Conservation (phyloP, 2,113 vertebrate species). For the Grallaria varia region DNA sequence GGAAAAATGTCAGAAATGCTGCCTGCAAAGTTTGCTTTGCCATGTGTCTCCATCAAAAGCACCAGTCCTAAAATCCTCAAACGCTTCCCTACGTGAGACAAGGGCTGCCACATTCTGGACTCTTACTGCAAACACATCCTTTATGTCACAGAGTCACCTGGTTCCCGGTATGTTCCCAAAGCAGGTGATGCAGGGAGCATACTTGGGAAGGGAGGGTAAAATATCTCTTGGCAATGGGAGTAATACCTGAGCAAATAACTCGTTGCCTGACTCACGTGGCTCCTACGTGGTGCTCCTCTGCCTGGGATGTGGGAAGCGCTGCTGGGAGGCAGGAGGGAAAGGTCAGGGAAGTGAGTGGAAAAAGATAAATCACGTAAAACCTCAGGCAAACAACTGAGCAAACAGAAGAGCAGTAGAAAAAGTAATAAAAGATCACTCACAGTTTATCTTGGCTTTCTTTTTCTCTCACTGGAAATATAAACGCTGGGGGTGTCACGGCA, state of each 20-base stretch:
- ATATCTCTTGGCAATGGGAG: background rate
- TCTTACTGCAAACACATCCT: background rate
- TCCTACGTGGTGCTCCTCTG: background rate
- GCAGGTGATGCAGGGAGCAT: too few relatives aligned
- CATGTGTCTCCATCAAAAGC: background rate
- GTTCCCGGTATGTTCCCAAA: background rate
- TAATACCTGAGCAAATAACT: background rate
- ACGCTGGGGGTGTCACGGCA: background rate
- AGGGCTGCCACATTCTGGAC: accelerated
- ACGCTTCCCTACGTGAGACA: background rate
- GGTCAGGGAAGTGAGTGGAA: background rate
- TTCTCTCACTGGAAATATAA: background rate
- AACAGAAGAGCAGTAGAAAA: background rate
- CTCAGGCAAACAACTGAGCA: background rate
- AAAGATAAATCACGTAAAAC: background rate
- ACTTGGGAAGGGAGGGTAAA: too few relatives aligned
- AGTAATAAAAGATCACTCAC: background rate
- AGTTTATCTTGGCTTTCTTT: background rate
- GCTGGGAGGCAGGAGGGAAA: background rate
- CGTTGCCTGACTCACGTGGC: background rate
- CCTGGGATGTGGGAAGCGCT: background rate
- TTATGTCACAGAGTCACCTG: background rate
- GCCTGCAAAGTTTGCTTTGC: background rate
- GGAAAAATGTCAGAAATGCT: background rate
- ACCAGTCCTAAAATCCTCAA: background rate